phyloP scores from a whole-genome alignment of 2,797 vertebrate genomes.

The Garrulus glandarius region DNA sequence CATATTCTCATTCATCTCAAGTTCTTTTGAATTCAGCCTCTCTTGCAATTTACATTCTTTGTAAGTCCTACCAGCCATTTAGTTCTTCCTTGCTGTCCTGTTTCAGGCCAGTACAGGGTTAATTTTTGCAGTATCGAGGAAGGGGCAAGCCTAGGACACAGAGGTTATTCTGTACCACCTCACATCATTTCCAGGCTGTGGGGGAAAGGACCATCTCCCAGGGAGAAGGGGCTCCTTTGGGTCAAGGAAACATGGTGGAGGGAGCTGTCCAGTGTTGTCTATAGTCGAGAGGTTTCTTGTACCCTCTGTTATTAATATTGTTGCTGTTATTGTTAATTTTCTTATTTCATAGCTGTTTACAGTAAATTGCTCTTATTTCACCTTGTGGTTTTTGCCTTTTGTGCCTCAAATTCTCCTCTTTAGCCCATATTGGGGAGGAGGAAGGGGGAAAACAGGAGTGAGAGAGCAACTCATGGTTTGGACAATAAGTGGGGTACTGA shows the following conservation, averaged over 20 bases:
- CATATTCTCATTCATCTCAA: background rate
- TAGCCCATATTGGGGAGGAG: rapidly evolving
- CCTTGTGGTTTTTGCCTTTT: background rate
- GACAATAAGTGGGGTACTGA: background rate
- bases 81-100: background rate
- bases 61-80: background rate
- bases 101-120: background rate
- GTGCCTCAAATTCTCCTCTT: background rate
- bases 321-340: background rate
- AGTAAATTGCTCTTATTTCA: background rate
- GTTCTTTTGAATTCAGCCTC: background rate
- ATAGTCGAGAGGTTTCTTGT: rapidly evolving
- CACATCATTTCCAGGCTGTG: background rate
- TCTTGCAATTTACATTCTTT: background rate
- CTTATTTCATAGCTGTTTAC: background rate
- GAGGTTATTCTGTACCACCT: background rate
- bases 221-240: background rate
- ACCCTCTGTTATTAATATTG: background rate
- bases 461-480: rapidly evolving
- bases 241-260: rapidly evolving
- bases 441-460: rapidly evolving
- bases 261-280: background rate
- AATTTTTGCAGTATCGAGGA: background rate
- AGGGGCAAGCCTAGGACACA: background rate
- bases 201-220: rapidly evolving